A percentile compares a stretch with the other conserved stretches of the same genome.
Conservation (phyloP, 2,113 vertebrate genomes). For the Motacilla tschutschensis region DNA sequence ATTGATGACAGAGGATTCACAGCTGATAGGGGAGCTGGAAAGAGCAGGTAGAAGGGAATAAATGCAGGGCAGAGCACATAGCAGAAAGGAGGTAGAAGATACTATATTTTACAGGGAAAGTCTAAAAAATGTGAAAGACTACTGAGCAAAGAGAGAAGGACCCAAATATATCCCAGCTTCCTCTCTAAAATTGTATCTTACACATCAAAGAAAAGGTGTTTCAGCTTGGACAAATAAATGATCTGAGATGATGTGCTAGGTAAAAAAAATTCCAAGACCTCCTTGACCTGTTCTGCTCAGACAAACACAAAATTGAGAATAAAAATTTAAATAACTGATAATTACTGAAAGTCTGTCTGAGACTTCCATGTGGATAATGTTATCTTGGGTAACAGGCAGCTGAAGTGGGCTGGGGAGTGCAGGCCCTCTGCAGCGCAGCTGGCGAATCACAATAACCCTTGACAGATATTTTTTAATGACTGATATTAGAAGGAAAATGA, state of each 20-base stretch:
- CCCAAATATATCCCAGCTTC: neutral
- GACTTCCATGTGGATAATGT: neutral
- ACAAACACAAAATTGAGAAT: neutral
- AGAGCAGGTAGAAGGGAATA: neutral
- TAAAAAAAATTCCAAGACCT: neutral
- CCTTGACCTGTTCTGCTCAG: neutral
- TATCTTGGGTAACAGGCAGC: neutral
- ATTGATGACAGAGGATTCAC: conserved; percentile 45
- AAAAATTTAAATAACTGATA: neutral
- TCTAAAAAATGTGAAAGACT: neutral
- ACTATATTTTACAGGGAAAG: neutral
- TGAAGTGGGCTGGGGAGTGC: neutral
- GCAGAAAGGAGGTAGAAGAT: neutral
- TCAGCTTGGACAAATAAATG: neutral
- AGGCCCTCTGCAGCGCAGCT: neutral
- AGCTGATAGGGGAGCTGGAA: conserved; percentile 9
- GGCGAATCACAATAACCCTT: neutral
- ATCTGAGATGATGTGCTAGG: neutral
- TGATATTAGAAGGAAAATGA: neutral
- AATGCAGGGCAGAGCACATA: neutral
- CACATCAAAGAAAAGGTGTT: neutral
- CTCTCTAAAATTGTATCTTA: neutral
- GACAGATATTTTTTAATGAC: neutral
- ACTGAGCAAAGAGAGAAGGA: neutral
- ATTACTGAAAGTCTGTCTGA: neutral